Conservation (phyloP, 2,888 invertebrate genomes). For the Protula sp. region DNA sequence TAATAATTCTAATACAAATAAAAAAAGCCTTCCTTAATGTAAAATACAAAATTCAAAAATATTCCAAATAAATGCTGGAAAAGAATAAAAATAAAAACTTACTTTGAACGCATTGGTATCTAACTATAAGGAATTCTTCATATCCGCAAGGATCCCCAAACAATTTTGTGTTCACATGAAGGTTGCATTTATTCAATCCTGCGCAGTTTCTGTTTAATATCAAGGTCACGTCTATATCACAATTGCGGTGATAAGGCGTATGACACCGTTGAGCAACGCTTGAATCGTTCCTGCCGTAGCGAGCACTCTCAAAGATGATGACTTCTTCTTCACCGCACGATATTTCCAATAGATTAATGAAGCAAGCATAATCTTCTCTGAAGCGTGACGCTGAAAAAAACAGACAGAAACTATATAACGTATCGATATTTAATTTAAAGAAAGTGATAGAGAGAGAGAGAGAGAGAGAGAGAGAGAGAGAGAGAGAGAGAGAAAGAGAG, state of each 20-base stretch:
- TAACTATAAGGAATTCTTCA: slow-evolving; percentile 25
- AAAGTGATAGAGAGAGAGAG: too few species aligned
- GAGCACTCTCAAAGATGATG: not conserved
- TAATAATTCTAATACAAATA: too few species aligned
- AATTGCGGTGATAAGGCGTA: slow-evolving; percentile 18
- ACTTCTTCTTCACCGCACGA: not conserved
- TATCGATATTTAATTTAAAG: too few species aligned
- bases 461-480: too few species aligned
- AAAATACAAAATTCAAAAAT: too few species aligned
- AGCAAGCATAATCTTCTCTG: not conserved
- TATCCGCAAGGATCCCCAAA: slow-evolving; percentile 26
- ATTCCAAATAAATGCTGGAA: too few species aligned
- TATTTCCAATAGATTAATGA: not conserved
- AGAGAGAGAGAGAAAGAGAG: too few species aligned
- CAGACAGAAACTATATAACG: too few species aligned
- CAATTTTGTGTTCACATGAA: slow-evolving; percentile 19
- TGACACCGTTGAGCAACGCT: slow-evolving; percentile 17
- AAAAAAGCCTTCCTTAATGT: too few species aligned
- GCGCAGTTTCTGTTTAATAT: slow-evolving; percentile 21
- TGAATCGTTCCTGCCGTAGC: slow-evolving; percentile 24
- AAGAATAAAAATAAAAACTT: slow-evolving; percentile 1
- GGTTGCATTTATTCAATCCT: slow-evolving; percentile 18
- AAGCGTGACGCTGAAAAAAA: not conserved
- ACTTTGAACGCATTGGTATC: slow-evolving; percentile 24
- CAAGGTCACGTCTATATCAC: slow-evolving; percentile 25